Evolutionary conservation across 2,113 vertebrate genomes (phyloP).

Genomic region (Cebus imitator): DNA sequence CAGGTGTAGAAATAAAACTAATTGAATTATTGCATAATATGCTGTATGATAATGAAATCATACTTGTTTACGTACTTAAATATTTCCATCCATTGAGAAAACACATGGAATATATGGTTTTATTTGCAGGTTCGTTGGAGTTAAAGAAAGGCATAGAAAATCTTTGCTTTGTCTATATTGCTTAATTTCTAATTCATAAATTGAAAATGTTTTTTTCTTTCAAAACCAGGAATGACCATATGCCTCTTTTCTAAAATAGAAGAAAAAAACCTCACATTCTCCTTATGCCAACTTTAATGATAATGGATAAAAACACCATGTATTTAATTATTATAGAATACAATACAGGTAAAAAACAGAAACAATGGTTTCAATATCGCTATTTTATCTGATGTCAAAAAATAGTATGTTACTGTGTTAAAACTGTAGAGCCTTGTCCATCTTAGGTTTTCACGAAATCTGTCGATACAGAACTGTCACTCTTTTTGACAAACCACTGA

Average conservation of each 20-base stretch:
- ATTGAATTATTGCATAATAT: not conserved
- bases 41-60: not conserved
- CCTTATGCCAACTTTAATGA: not conserved
- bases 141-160: not conserved
- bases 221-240: not conserved
- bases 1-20: not conserved
- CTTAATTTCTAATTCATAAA: not conserved
- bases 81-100: not conserved
- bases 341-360: not conserved
- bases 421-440: not conserved
- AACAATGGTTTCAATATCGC: not conserved
- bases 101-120: not conserved
- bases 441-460: not conserved
- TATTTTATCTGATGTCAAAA: not conserved
- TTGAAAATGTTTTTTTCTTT: not conserved
- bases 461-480: conserved; percentile 18
- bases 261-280: not conserved
- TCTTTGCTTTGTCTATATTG: not conserved
- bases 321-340: not conserved
- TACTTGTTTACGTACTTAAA: not conserved
- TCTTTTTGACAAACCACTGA: conserved; percentile 12
- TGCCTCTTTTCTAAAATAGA: not conserved
- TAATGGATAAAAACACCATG: not conserved
- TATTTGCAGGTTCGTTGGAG: not conserved
- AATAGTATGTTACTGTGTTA: not conserved